Percentiles rank a stretch among this genome's conserved stretches.
Evolutionary conservation across 2,113 vertebrate genomes (phyloP).

Genomic region (Vidua chalybeata): DNA sequence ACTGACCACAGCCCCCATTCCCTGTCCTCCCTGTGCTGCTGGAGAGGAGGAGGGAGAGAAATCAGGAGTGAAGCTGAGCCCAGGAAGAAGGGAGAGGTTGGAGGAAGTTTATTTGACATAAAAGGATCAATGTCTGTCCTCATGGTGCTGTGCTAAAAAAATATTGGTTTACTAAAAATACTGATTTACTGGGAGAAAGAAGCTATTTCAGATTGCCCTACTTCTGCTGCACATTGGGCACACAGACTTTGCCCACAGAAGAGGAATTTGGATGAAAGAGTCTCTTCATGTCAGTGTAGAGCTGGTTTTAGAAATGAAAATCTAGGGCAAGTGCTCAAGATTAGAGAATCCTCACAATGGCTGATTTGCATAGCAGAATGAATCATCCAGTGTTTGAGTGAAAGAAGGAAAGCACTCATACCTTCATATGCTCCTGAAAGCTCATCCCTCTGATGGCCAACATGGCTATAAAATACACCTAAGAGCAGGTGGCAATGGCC

Average conservation of each 20-base stretch:
- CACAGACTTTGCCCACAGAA: background rate
- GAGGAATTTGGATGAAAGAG: background rate
- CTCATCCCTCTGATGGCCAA: background rate
- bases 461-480: background rate
- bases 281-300: background rate
- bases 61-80: background rate
- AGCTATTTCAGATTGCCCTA: background rate
- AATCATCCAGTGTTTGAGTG: background rate
- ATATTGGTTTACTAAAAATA: background rate
- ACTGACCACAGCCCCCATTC: background rate
- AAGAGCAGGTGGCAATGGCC: background rate
- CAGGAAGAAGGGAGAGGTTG: background rate
- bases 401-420: background rate
- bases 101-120: background rate
- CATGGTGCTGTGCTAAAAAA: background rate
- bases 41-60: background rate
- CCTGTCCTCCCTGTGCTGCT: background rate
- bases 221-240: background rate
- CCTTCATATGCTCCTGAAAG: background rate
- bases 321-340: background rate
- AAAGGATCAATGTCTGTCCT: background rate
- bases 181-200: background rate
- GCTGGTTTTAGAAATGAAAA: background rate
- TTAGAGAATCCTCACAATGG: background rate
- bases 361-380: background rate